Percentiles rank a stretch among this genome's conserved stretches.
These are phyloP conservation scores for Calephelis virginiensis DNA, from an alignment of 1,140 invertebrate species.

Conservation along the genomic window DNA sequence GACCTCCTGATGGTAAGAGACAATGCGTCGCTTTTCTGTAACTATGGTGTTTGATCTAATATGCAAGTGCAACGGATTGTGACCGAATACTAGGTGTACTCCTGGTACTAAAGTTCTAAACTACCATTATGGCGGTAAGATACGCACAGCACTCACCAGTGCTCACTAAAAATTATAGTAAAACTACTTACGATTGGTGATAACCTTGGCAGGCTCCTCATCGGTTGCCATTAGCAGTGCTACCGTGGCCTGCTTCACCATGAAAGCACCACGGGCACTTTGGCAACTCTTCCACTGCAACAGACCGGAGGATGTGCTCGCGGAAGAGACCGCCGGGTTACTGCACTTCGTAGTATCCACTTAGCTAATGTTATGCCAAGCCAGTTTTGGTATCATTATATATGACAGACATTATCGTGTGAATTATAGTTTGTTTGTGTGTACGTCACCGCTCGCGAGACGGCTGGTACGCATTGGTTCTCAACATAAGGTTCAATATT, in stretches of 20 bases:
- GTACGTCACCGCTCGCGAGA: background rate
- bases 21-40: too few species aligned
- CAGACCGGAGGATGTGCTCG: background rate
- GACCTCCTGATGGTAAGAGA: too few species aligned
- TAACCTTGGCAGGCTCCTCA: constrained; percentile 5
- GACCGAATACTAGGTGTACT: too few species aligned
- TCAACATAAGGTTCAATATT: constrained; percentile 27
- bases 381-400: constrained; percentile 15
- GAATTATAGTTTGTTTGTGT: constrained; percentile 20
- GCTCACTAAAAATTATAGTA: background rate
- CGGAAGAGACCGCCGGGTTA: background rate
- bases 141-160: too few species aligned
- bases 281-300: background rate
- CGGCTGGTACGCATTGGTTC: constrained; percentile 4
- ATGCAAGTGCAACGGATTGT: too few species aligned
- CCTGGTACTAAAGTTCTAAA: too few species aligned
- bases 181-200: constrained; percentile 8
- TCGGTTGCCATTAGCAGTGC: background rate
- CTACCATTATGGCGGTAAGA: too few species aligned
- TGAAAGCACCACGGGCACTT: background rate
- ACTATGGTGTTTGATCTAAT: too few species aligned
- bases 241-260: background rate
- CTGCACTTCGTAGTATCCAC: background rate
- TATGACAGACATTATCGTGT: constrained; percentile 26
- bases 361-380: constrained; percentile 9